Percentiles rank a stretch among this genome's conserved stretches.
Evolutionary conservation across 1,140 invertebrate genomes (phyloP).

Genomic region (Venturia canescens): DNA sequence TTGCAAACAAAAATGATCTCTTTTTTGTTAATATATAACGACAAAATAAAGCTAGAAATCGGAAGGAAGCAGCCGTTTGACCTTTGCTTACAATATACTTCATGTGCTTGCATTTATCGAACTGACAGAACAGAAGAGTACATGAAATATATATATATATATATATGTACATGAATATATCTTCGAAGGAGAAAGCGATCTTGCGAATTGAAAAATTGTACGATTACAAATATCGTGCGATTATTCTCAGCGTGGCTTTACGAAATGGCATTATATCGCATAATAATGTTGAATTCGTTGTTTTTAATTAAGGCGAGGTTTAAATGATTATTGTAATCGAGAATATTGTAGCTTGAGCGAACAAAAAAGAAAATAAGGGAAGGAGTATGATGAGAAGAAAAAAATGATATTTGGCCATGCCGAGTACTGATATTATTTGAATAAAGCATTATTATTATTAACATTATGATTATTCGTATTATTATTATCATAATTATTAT

Average conservation of each 20-base stretch:
- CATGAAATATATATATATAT: conserved; percentile 13
- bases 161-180: conserved; percentile 16
- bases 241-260: conserved; percentile 33
- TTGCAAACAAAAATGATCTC: background rate
- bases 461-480: background rate
- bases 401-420: conserved; percentile 56
- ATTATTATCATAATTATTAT: background rate
- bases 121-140: conserved; percentile 23
- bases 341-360: conserved; percentile 58
- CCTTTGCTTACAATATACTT: conserved; percentile 29
- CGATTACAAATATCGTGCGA: background rate
- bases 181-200: conserved; percentile 18
- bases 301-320: conserved; percentile 49
- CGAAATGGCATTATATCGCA: background rate
- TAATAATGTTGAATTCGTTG: conserved; percentile 50
- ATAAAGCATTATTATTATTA: conserved; percentile 65
- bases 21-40: background rate
- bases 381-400: background rate
- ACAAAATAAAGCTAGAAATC: background rate
- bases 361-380: background rate
- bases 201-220: conserved; percentile 24
- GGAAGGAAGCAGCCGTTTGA: background rate
- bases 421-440: conserved; percentile 64
- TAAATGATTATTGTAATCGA: conserved; percentile 52
- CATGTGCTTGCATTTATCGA: conserved; percentile 41